Evolutionary conservation across 2,888 invertebrate genomes (phyloP).

Genomic region (Drosophila kanekoi): DNA sequence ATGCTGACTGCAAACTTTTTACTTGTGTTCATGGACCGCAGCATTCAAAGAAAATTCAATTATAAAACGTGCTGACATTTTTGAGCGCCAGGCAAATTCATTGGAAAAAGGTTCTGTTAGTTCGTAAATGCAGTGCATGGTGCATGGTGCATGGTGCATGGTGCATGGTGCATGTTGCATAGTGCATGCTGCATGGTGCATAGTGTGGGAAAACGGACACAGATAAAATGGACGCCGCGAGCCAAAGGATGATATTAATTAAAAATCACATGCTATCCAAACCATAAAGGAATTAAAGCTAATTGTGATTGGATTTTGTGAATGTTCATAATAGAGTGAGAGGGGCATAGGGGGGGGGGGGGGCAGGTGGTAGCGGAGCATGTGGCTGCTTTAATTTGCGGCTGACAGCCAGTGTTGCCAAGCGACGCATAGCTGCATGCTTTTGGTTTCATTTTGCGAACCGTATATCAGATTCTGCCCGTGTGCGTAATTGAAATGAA

Average conservation of each 20-base stretch:
- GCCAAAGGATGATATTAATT: conserved; percentile 59
- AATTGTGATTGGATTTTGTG: conserved; percentile 24
- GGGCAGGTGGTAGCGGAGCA: conserved; percentile 9
- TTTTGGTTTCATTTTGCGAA: conserved; percentile 57
- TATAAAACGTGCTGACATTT: conserved; percentile 19
- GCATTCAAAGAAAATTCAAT: conserved; percentile 39
- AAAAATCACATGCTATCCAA: conserved; percentile 62
- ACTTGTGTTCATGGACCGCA: background rate
- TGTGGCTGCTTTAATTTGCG: background rate
- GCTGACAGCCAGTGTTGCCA: conserved; percentile 10
- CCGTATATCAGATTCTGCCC: conserved; percentile 16
- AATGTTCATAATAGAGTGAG: too few species aligned
- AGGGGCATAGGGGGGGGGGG: background rate
- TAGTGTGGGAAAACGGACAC: conserved; percentile 9
- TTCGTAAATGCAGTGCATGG: too few species aligned
- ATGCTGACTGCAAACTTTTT: too few species aligned
- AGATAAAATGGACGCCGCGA: conserved; percentile 17
- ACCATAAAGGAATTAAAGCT: conserved; percentile 50
- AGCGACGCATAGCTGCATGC: conserved; percentile 31
- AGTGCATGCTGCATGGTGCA: too few species aligned
- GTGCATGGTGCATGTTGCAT: too few species aligned
- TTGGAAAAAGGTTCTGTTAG: background rate
- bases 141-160: too few species aligned
- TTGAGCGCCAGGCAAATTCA: conserved; percentile 15
- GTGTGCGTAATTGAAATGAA: background rate